Evolutionary conservation across 2,888 invertebrate species (phyloP), one percentile per base, ranked within the genome.

Genomic region (Blastobasis adustella): DNA sequence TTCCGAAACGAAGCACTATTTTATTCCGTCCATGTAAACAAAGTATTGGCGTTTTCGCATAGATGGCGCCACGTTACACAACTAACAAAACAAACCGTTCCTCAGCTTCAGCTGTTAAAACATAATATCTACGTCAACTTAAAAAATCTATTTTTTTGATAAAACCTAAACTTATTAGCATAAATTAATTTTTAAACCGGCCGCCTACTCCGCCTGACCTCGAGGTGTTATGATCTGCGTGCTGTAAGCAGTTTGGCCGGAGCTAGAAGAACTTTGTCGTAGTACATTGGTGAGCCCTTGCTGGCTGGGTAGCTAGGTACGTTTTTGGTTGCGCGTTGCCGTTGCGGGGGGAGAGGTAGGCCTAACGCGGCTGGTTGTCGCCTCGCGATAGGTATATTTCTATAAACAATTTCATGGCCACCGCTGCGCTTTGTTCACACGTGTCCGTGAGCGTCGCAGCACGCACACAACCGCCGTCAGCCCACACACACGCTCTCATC

Each of bases 351-450:
- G 23, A 23, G 23, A 23, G 23, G 23, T 3, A 23, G 23, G 23
- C 23, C 23, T 23, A 23, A 23, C 23, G 23, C 23, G 23, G 23
- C 23, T 23, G 23, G 23, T 23, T 23, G 23, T 23, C 23, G 23
- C 23, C 23, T 23, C 23, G 23, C 23, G 23, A 23, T 23, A 69
- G 60, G 62, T 58, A 62, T 62, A 62, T 61, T 62, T 71, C 69
- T 70, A 70, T 72, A 76, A 78, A 70, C 71, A 76, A 70, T 70
- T 77, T 81, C 83, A 84, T 74, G 82, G 82, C 63, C 82, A 73
- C 65, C 58, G 67, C 71, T 82, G 83, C 82, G 82, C 72, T 83
- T 80, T 75, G 76, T 76, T 65, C 58, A 63, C 61, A 60, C 63
- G 62, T 62, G 79, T 80, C 76, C 77, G 65, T 77, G 76, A 72